Base-by-base conservation (phyloP, 2,113 vertebrate genomes). In the Siniperca chuatsi region DNA sequence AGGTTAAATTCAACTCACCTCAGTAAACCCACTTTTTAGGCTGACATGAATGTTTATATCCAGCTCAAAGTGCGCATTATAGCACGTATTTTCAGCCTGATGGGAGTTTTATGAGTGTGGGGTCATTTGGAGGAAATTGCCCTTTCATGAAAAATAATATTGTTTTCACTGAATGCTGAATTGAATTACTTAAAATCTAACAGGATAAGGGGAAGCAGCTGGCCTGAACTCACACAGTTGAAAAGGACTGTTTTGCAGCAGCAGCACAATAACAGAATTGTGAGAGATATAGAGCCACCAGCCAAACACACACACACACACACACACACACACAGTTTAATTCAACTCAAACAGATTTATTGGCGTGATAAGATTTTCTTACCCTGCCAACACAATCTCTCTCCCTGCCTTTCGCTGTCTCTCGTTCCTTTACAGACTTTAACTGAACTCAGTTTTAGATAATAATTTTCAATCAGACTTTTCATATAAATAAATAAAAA, bases 321-420 rank as follows among this genome's bases (percentile, higher is more conserved):
- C 23, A 61, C 57, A 61, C 52, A 35, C 71, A 68, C 21, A 40
- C 77, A 65, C 58, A 58, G 35, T 75, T 67, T 69, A 83, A 83
- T 83, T 76, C 50, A 85, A 74, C 81, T 70, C 60, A 48, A 65
- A 50, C 23, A 68, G 87, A 89, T 86, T 74, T 83, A 80, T 40
- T 54, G 68, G 25, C 20, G 3, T 4, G 44, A 92, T 89, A 78
- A 83, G 42, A 75, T 20, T 66, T 75, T 78, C 54, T 57, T 9
- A 44, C 54, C 52, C 54, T 42, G 50, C 75, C 58, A 78, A 68
- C 23, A 74, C 48, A 62, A 54, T 60, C 70, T 29, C 42, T 18
- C 37, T 23, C 4, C 11, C 9, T 69, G 35, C 46, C 58, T 58
- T 42, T 20, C 4, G 0, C 18, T 1, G 11, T 46, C 58, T 66